phyloP scores from a whole-genome alignment of 2,888 invertebrate genomes.

The Dorcus parallelipipedus region DNA sequence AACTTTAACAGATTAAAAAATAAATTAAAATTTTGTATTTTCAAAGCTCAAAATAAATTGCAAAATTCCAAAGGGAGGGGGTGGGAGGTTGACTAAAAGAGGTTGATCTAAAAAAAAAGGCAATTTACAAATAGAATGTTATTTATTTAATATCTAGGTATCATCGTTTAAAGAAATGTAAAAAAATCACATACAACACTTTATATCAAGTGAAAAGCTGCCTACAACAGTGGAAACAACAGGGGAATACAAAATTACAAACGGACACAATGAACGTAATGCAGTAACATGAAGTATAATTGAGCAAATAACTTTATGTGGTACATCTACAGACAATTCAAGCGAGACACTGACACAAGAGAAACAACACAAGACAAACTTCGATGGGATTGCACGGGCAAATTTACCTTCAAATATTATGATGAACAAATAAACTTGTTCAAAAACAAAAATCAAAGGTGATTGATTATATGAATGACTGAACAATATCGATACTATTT shows the following conservation, averaged over 20 bases:
- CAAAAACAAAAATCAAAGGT: too few relatives aligned
- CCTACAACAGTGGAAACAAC: constrained; percentile 12
- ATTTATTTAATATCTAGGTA: constrained; percentile 25
- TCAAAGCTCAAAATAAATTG: too few relatives aligned
- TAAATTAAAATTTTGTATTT: too few relatives aligned
- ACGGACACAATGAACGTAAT: not conserved
- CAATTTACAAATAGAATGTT: constrained; percentile 22
- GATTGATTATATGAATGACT: too few relatives aligned
- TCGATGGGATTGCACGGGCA: too few relatives aligned
- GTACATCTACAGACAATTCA: not conserved
- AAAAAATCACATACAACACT: constrained; percentile 20
- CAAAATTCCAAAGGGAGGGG: too few relatives aligned
- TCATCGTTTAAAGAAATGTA: constrained; percentile 23
- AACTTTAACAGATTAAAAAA: too few relatives aligned
- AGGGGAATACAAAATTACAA: not conserved
- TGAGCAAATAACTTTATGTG: constrained; percentile 14
- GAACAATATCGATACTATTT: too few relatives aligned
- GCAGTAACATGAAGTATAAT: constrained; percentile 6
- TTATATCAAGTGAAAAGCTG: constrained; percentile 17
- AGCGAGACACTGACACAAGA: not conserved
- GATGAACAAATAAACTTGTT: not conserved
- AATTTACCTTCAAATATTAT: too few relatives aligned
- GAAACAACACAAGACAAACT: not conserved
- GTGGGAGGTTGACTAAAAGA: too few relatives aligned
- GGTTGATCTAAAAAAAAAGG: constrained; percentile 4